Base-by-base conservation (phyloP, 1,140 invertebrate species). In the Dufourea novaeangliae region DNA sequence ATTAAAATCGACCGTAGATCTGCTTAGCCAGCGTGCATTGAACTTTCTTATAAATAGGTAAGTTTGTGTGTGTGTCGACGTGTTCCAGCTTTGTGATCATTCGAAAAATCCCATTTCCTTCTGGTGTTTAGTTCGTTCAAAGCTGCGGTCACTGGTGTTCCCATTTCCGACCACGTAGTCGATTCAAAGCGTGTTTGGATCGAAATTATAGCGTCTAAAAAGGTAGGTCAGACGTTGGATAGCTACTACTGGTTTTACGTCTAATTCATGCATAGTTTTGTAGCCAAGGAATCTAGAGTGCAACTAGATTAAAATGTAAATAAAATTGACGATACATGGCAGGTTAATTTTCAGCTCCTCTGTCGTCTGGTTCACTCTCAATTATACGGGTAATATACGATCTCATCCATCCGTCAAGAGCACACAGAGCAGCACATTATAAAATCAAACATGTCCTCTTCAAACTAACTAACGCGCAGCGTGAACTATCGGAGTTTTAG, bases 1-100 rank as follows among this genome's bases (percentile, higher is more conserved):
- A 7, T 11, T 61, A 61, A 41, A 61, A 46, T 44, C 20, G 22
- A 34, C 22, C 5, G 37, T 0, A 25, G 2, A 1, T 44, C 41
- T 50, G 44, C 22, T 6, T 17, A 3, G 2, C 22, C 27, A 14
- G 20, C 56, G 44, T 54, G 12, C 39, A 14, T 37, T 41, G 56
- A 71, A 77, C 74, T 22, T 20, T 22, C 17, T 77, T 77, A 70
- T 70, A 54, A 39, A 71, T 62, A 70, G 61, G 11, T 14, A 5
- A 7, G n/a, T 27, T 29, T 27, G 54, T 32, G 20, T 4, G 20
- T 54, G 11, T 8, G 46, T n/a, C 32, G 22, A 25, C 8, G 7
- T 37, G 4, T 3, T 22, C 2, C 7, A 6, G 12, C n/a, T 29
- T 22, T 39, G 20, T 54, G 20, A 27, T 39, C 29, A 22, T 20